Base-by-base conservation (phyloP, 2,797 vertebrate species). In the Apogon talboti region DNA sequence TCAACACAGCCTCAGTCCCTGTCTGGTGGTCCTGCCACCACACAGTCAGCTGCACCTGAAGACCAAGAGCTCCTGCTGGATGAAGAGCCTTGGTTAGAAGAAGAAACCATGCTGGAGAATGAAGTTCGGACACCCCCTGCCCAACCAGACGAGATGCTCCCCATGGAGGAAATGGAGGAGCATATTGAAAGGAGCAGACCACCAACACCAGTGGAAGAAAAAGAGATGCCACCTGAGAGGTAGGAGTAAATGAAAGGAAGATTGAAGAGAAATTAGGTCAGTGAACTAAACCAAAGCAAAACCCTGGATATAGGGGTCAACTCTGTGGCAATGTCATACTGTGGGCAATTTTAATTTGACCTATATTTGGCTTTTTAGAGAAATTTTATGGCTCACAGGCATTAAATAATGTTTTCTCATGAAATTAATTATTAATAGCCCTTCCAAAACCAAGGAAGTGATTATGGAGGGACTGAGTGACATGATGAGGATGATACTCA, bases 161-260 rank as follows among this genome's bases (percentile, higher is more conserved):
- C 62, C 7, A 19, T 59, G 53, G 89, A 89, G 33, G 68, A 86
- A n/a, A 46, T 46, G 55, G 89, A 91, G 67, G 83, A 88, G 52
- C 48, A 45, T 14, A 81, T 72, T 59, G 63, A 89, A 0, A 91
- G 92, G 50, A 74, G 90, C 66, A 84, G 79, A 69, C 74, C 76
- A 0, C 66, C 70, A 12, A 85, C 90, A 0, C 87, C 91, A 28
- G 64, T 18, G 12, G 91, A 92, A 61, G 75, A 92, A 73, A 55
- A 65, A 33, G 89, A 93, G 42, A 77, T 75, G 19, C 60, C 48
- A 0, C 75, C 81, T 37, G 91, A 93, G 76, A 94, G 92, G 94
- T 95, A 90, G 42, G 72, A 56, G 35, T 9, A 2, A n/a, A 30
- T 18, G 6, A 16, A 58, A 44, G 47, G 18, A 58, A 44, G 47